phyloP scores from a whole-genome alignment of 2,113 vertebrate genomes.

The Passer domesticus region DNA sequence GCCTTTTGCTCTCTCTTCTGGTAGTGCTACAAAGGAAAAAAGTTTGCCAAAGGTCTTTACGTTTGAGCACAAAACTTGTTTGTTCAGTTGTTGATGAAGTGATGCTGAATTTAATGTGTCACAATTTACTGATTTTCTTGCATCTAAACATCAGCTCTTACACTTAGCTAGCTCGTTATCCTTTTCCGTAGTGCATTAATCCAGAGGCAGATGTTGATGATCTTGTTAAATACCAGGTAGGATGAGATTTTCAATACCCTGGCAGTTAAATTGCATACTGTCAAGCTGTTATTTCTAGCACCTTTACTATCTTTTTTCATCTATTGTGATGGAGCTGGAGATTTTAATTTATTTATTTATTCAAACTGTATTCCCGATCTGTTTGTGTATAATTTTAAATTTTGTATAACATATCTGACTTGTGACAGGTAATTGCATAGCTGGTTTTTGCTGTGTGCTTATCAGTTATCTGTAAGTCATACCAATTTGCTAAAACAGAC shows the following conservation, averaged over 20 bases:
- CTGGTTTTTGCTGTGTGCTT: background rate
- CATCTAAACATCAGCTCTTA: background rate
- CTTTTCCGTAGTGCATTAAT: background rate
- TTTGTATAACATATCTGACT: background rate
- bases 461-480: background rate
- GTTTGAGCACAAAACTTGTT: background rate
- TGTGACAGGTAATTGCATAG: background rate
- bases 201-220: background rate
- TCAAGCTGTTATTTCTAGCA: background rate
- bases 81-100: background rate
- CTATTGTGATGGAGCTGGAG: background rate
- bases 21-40: background rate
- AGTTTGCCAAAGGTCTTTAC: background rate
- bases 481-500: background rate
- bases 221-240: slow-evolving; percentile 12
- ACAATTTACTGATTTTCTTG: background rate
- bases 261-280: background rate
- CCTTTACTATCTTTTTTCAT: background rate
- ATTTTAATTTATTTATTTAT: background rate
- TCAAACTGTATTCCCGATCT: background rate
- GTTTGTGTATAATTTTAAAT: background rate
- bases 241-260: background rate
- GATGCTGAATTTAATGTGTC: background rate
- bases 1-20: background rate
- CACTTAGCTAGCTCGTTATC: background rate